Evolutionary conservation across 2,113 vertebrate genomes (phyloP).

Genomic region (Pelecanoides urinatrix): DNA sequence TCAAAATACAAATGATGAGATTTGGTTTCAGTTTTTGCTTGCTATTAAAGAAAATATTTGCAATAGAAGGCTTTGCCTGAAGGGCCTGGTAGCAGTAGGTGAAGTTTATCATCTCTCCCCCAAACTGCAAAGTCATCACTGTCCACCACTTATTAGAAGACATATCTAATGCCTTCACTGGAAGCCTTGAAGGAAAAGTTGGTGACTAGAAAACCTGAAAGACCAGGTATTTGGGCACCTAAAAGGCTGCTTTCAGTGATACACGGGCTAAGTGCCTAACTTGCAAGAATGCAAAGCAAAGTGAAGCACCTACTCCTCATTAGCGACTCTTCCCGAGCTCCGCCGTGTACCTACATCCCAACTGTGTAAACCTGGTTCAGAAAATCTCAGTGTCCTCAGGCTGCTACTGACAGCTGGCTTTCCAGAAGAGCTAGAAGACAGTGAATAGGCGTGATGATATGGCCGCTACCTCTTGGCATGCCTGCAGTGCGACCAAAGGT

Average conservation of each 20-base stretch:
- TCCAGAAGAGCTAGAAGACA: neutral
- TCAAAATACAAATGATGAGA: neutral
- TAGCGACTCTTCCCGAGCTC: neutral
- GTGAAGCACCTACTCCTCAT: fast-evolving
- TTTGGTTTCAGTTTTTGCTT: neutral
- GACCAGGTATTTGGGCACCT: neutral
- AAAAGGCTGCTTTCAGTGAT: neutral
- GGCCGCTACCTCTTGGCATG: fast-evolving
- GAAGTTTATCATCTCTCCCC: neutral
- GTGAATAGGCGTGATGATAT: fast-evolving
- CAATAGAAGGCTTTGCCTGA: neutral
- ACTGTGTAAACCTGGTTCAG: neutral
- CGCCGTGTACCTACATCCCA: fast-evolving
- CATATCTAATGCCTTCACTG: neutral
- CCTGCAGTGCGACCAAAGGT: neutral
- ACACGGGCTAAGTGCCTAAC: neutral
- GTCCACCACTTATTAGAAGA: neutral
- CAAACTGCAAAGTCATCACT: neutral
- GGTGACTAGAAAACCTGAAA: neutral
- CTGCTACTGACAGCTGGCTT: neutral
- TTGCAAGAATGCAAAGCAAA: neutral
- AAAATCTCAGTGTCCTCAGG: neutral
- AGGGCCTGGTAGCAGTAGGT: neutral
- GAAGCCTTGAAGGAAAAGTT: neutral
- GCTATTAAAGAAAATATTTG: neutral